phyloP scores from a whole-genome alignment of 30 jellyfish, hydroid and myxozoan species.

The Calvadosia cruxmelitensis region DNA sequence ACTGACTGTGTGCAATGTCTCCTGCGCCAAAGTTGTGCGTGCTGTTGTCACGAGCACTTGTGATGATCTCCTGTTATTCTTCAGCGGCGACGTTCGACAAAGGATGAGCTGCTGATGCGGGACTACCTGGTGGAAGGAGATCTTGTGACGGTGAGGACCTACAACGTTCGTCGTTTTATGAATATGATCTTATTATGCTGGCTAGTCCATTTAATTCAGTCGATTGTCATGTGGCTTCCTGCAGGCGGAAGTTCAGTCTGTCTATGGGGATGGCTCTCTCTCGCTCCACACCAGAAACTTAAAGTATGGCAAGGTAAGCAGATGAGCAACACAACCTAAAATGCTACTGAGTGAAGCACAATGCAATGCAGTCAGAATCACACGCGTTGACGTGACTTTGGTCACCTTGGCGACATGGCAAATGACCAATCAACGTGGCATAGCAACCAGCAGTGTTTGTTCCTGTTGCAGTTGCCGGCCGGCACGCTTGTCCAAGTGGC shows the following conservation, averaged over 20 bases:
- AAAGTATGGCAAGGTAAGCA: slow-evolving; percentile 77
- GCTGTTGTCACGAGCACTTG: neutral
- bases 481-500: slow-evolving; percentile 73
- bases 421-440: too few relatives aligned
- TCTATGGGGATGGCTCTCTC: slow-evolving; percentile 85
- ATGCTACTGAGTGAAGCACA: neutral
- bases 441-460: neutral
- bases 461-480: slow-evolving; percentile 48
- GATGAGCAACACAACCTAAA: neutral
- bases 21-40: too few relatives aligned
- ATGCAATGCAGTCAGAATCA: too few relatives aligned
- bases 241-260: slow-evolving; percentile 95
- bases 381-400: too few relatives aligned
- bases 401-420: too few relatives aligned
- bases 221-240: too few relatives aligned
- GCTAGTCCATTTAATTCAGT: too few relatives aligned
- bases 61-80: neutral
- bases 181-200: too few relatives aligned
- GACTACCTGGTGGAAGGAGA: slow-evolving; percentile 94
- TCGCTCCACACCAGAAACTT: slow-evolving; percentile 86
- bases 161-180: too few relatives aligned
- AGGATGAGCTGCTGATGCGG: slow-evolving; percentile 92
- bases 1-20: too few relatives aligned
- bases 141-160: slow-evolving; percentile 39
- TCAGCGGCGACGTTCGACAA: slow-evolving; percentile 80